A percentile compares a stretch with the other conserved stretches of the same genome.
phyloP scores from a whole-genome alignment of 2,797 vertebrate genomes.

The Anguilla pacifica region DNA sequence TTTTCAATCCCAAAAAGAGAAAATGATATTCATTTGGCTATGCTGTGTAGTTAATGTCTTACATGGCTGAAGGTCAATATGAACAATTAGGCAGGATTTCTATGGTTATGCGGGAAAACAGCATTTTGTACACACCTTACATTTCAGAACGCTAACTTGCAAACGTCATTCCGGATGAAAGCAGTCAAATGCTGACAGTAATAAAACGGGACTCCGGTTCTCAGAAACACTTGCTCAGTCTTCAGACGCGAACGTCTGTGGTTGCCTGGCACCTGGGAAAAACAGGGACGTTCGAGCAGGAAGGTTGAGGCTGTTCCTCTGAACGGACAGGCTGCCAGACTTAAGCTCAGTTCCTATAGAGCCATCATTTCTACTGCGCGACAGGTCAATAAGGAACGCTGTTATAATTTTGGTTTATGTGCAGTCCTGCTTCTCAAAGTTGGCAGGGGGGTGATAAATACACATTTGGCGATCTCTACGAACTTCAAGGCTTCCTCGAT shows the following conservation, averaged over 20 bases:
- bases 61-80: no score
- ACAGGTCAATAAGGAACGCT: neutral
- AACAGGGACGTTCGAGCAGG: neutral
- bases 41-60: no score
- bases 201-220: neutral
- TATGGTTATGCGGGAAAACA: no score
- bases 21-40: no score
- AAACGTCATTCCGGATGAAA: neutral
- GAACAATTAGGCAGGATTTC: no score
- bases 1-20: no score
- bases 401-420: neutral
- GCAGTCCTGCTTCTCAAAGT: neutral
- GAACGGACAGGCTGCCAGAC: neutral
- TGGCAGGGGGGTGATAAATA: neutral
- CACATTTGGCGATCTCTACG: neutral
- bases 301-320: neutral
- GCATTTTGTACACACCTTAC: no score
- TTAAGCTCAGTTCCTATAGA: neutral
- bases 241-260: neutral
- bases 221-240: neutral
- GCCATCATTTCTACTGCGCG: neutral
- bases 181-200: neutral
- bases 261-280: neutral
- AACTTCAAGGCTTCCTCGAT: neutral
- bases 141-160: no score